phyloP scores from a whole-genome alignment of 2,888 invertebrate species.

The Steinernema carpocapsae region DNA sequence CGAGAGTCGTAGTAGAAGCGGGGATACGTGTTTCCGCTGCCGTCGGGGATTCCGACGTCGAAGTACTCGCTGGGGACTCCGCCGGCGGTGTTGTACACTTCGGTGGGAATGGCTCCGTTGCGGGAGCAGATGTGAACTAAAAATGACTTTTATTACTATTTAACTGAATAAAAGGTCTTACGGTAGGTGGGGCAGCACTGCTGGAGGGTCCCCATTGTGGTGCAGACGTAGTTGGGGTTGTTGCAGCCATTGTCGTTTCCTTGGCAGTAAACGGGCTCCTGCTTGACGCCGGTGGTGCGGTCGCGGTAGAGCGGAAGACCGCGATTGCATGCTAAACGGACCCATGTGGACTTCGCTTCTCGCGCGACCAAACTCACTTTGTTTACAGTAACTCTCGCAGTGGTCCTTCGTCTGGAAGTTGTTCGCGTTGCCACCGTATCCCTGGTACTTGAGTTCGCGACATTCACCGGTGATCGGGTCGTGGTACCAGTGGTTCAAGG shows the following conservation, averaged over 20 bases:
- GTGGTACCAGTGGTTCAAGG: slow-evolving; percentile 68
- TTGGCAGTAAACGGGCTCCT: slow-evolving; percentile 68
- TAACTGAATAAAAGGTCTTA: slow-evolving; percentile 39
- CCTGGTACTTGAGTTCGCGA: slow-evolving; percentile 65
- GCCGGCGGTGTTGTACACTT: slow-evolving; percentile 68
- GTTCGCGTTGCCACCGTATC: slow-evolving; percentile 66
- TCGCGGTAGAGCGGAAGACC: slow-evolving; percentile 68
- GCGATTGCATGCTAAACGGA: slow-evolving; percentile 64
- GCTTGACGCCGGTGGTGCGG: slow-evolving; percentile 67
- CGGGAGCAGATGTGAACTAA: slow-evolving; percentile 65
- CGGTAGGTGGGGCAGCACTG: slow-evolving; percentile 68
- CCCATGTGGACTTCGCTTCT: background rate
- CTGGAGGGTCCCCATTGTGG: slow-evolving; percentile 67
- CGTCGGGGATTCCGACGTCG: slow-evolving; percentile 67
- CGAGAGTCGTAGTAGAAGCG: slow-evolving; percentile 66
- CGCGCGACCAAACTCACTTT: slow-evolving; percentile 54
- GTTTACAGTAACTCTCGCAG: slow-evolving; percentile 68
- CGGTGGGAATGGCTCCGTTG: slow-evolving; percentile 67
- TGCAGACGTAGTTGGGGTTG: slow-evolving; percentile 68
- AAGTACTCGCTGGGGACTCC: slow-evolving; percentile 67
- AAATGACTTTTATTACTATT: slow-evolving; percentile 22
- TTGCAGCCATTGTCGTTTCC: slow-evolving; percentile 68
- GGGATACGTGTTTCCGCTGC: slow-evolving; percentile 64
- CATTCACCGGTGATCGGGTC: slow-evolving; percentile 66
- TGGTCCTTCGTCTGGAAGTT: slow-evolving; percentile 68